Evolutionary conservation across 2,888 invertebrate species (phyloP).

Genomic region (Himalopsyche kuldschensis): DNA sequence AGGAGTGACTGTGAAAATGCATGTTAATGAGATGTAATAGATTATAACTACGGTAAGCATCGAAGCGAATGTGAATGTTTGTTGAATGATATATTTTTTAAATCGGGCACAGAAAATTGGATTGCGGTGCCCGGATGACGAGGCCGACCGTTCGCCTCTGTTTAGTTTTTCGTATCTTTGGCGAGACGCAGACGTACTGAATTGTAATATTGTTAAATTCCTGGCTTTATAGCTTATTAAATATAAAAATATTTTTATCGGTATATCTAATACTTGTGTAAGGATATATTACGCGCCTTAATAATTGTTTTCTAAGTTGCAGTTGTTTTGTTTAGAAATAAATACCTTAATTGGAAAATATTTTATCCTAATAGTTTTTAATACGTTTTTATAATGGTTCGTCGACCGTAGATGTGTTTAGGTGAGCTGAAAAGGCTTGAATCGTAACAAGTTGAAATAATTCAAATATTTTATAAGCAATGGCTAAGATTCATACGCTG

Average conservation of each 20-base stretch:
- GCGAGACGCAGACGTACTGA: conserved; percentile 10
- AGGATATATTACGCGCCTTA: conserved; percentile 36
- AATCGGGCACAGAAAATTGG: neutral
- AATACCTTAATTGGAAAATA: conserved; percentile 19
- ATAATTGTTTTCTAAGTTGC: conserved; percentile 37
- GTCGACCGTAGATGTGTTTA: neutral
- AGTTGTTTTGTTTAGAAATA: conserved; percentile 31
- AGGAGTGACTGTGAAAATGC: neutral
- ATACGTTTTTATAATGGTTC: conserved; percentile 22
- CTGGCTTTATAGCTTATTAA: conserved; percentile 35
- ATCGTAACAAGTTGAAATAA: conserved; percentile 11
- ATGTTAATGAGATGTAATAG: neutral
- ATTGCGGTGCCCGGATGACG: neutral
- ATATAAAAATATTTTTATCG: conserved; percentile 36
- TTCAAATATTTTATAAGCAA: neutral
- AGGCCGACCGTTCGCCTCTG: neutral
- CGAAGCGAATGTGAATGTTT: conserved; percentile 34
- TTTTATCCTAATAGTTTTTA: conserved; percentile 27
- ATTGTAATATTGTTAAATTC: conserved; percentile 33
- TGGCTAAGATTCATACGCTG: conserved; percentile 10
- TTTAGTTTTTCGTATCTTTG: conserved; percentile 12
- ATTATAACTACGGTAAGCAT: conserved; percentile 23
- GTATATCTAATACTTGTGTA: conserved; percentile 35
- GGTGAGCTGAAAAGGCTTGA: conserved; percentile 10
- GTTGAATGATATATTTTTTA: neutral